Evolutionary conservation across 1,140 invertebrate species (phyloP).

Genomic region (Temnothorax nylanderi): DNA sequence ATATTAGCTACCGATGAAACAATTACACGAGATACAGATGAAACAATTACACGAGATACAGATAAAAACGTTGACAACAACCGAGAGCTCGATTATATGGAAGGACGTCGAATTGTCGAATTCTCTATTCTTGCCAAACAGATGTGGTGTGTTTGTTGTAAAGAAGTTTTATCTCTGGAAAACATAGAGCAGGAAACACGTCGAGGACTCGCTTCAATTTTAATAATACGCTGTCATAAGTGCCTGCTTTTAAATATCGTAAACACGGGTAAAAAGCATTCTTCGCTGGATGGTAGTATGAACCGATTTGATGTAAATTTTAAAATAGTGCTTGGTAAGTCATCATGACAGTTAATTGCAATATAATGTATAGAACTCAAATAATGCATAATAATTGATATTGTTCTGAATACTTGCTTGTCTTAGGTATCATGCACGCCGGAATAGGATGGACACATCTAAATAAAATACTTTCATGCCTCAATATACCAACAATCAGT

Average conservation of each 20-base stretch:
- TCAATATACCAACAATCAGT: background rate
- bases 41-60: too few species aligned
- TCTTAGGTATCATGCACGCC: background rate
- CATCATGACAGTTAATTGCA: too few species aligned
- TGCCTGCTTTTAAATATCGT: background rate
- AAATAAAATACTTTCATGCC: background rate
- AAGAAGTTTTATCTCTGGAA: background rate
- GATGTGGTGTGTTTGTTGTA: background rate
- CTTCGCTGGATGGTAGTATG: background rate
- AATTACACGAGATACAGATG: too few species aligned
- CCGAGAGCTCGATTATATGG: background rate
- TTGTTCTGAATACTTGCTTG: background rate
- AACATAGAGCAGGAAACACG: background rate
- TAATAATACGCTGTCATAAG: background rate
- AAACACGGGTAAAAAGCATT: background rate
- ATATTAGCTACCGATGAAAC: too few species aligned
- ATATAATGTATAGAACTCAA: too few species aligned
- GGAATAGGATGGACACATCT: background rate
- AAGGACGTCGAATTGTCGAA: background rate
- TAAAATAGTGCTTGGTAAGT: background rate
- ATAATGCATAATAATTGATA: too few species aligned
- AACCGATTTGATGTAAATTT: background rate
- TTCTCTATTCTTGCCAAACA: background rate
- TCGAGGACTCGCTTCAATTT: background rate
- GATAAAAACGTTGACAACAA: background rate